Conservation (phyloP, 2,113 vertebrate genomes). For the Trachemys scripta region DNA sequence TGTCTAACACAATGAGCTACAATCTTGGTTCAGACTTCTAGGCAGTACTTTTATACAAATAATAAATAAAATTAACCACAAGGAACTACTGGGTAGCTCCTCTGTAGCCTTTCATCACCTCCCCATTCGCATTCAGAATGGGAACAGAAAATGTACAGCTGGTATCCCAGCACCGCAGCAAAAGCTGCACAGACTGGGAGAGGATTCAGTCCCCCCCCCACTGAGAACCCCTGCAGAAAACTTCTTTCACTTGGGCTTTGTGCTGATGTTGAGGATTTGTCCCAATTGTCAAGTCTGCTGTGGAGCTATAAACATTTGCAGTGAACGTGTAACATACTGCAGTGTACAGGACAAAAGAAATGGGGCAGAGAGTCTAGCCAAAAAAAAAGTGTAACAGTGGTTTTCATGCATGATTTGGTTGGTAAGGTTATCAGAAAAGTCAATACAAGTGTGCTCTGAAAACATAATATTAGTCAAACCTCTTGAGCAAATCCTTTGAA, state of each 20-base stretch:
- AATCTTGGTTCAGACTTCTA: not conserved
- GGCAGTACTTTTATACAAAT: not conserved
- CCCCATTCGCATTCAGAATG: not conserved
- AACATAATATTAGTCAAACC: conserved; percentile 49
- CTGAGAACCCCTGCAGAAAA: not conserved
- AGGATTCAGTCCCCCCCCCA: not conserved
- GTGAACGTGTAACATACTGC: not conserved
- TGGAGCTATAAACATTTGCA: conserved; percentile 17
- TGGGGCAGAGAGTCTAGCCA: not conserved
- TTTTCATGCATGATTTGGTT: conserved; percentile 76
- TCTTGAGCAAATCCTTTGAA: conserved; percentile 17
- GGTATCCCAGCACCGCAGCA: not conserved
- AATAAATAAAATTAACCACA: not conserved
- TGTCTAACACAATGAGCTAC: not conserved
- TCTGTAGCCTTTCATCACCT: not conserved
- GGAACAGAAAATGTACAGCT: not conserved
- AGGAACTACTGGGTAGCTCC: not conserved
- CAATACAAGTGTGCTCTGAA: conserved; percentile 57
- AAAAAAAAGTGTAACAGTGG: not conserved
- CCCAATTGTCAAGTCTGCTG: not conserved
- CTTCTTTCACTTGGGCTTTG: not conserved
- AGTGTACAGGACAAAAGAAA: conserved; percentile 3
- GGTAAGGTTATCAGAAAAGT: conserved; percentile 77
- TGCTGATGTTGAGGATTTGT: conserved; percentile 24
- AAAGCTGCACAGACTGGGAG: not conserved